Evolutionary conservation across 2,888 invertebrate genomes (phyloP), one percentile per base, ranked within the genome.

Genomic region (Sinelater perroti): DNA sequence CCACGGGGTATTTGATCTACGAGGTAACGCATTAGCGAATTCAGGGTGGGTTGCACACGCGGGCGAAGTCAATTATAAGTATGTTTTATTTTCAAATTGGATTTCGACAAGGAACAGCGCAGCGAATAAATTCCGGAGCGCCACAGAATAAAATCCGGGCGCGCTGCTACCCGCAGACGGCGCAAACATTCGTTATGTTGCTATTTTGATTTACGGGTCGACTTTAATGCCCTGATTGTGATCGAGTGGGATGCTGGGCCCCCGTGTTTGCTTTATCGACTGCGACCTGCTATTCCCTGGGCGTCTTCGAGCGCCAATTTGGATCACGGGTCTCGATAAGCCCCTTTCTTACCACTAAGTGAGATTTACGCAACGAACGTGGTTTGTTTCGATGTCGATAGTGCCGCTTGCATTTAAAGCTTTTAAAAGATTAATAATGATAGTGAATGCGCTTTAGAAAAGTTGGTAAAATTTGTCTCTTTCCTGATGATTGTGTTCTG

Each of bases 141-240:
- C 24, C 7, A 31, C 31, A 31, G 14, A 2, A 31, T 24, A 31
- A 31, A 31, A 31, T 31, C 11, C 7, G 24, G 2, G 28, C 5
- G 2, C 10, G 28, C 10, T n/a, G 5, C 28, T 2, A 7, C 24
- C 2, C 10, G 8, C 28, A 28, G 28, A 10, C 3, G 16, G 16
- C 8, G 16, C 14, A 33, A 33, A 33, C 13, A 13, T 33, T 33
- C 16, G n/a, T 33, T 14, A 3, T 33, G 33, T 33, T 33, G 14
- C 8, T 11, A 16, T 35, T 35, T 16, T 17, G 35, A 35, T 35
- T 17, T 35, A 18, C 3, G 35, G 16, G 14, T 35, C 18, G 35
- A 35, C 18, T 33, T 35, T 35, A 35, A 35, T 35, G 1, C 35
- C 17, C 18, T 16, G 35, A 35, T 35, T 35, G 28, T 8, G 28